Conservation (phyloP, 2,888 invertebrate genomes). For the Scaptomyza reducta region DNA sequence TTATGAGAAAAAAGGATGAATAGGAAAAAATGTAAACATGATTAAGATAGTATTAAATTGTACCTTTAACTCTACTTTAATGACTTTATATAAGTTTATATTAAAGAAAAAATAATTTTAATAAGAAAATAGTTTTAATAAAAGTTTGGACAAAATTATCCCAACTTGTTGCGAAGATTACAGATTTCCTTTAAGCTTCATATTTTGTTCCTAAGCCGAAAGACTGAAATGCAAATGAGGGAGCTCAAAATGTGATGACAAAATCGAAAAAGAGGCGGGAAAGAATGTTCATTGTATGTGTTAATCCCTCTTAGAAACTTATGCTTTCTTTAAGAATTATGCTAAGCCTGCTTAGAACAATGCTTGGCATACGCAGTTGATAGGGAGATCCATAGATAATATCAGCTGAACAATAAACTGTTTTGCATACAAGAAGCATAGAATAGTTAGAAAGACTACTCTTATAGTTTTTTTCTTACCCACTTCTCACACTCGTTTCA, state of each 20-base stretch:
- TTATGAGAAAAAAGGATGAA: background rate
- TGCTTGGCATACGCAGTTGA: background rate
- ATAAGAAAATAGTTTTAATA: too few species aligned
- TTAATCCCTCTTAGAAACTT: conserved; percentile 8
- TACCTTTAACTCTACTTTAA: too few species aligned
- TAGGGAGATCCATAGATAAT: background rate
- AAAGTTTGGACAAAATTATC: too few species aligned
- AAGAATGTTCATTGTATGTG: conserved; percentile 3
- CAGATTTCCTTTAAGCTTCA: background rate
- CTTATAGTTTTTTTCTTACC: background rate
- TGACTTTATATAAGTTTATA: too few species aligned
- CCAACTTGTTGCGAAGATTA: too few species aligned
- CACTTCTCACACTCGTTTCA: background rate
- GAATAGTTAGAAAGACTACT: background rate
- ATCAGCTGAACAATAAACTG: background rate
- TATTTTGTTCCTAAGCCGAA: background rate
- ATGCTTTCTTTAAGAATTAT: too few species aligned
- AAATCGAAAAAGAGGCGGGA: background rate
- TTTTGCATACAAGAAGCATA: background rate
- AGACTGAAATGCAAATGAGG: conserved; percentile 7
- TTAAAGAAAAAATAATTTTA: too few species aligned
- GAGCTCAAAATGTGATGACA: conserved; percentile 15
- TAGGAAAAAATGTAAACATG: too few species aligned
- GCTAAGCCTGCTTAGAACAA: background rate
- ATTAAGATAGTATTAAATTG: too few species aligned